A percentile compares a stretch with the other conserved stretches of the same genome.
These are phyloP conservation scores for Carassius auratus DNA, from an alignment of 2,113 vertebrate genomes.

Conservation along the genomic window DNA sequence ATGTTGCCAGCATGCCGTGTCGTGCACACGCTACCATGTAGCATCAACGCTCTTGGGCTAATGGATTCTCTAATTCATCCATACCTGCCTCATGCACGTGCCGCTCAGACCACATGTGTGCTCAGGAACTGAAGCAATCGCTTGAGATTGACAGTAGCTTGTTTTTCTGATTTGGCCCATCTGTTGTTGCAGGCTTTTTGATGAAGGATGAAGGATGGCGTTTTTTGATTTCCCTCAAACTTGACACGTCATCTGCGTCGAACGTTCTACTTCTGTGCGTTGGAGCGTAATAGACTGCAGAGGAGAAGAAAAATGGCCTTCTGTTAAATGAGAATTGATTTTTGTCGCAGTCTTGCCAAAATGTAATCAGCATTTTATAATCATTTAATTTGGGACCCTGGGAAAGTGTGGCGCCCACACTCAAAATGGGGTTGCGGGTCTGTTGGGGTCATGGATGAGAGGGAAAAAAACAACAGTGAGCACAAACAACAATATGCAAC, in stretches of 20 bases:
- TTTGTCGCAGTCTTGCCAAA: slow-evolving; percentile 42
- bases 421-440: neutral
- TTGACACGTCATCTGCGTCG: slow-evolving; percentile 3
- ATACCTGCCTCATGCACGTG: neutral
- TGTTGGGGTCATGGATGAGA: slow-evolving; percentile 4
- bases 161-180: slow-evolving; percentile 26
- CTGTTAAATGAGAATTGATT: slow-evolving; percentile 55
- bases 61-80: slow-evolving; percentile 13
- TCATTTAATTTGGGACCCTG: slow-evolving; percentile 27
- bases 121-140: slow-evolving; percentile 14
- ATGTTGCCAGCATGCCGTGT: slow-evolving; percentile 3
- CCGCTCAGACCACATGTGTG: neutral
- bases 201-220: neutral
- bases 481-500: neutral
- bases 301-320: slow-evolving; percentile 42
- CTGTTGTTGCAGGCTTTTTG: slow-evolving; percentile 7
- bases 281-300: slow-evolving; percentile 5
- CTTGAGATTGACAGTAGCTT: slow-evolving; percentile 18
- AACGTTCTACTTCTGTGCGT: slow-evolving; percentile 28
- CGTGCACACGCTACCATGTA: neutral
- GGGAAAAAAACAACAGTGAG: neutral
- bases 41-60: neutral
- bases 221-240: slow-evolving; percentile 22
- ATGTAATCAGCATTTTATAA: slow-evolving; percentile 56
- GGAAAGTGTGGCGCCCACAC: neutral